Percentiles rank a stretch among this genome's conserved stretches.
phyloP scores from a whole-genome alignment of 2,888 invertebrate species.

The Chymomyza procnemis region DNA sequence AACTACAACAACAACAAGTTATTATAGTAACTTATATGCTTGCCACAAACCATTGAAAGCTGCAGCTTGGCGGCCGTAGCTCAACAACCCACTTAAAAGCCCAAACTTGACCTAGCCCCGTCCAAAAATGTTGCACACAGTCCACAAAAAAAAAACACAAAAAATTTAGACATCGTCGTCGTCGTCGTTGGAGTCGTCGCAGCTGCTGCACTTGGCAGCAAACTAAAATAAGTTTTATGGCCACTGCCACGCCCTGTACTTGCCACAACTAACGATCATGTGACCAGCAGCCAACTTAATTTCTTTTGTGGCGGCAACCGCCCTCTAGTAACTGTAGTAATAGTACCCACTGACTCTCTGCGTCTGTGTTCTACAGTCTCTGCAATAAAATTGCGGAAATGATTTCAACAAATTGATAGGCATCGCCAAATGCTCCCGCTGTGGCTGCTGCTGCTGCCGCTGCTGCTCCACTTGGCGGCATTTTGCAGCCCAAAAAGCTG shows the following conservation, averaged over 20 bases:
- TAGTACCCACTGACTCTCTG: conserved; percentile 32
- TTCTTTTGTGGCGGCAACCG: conserved; percentile 21
- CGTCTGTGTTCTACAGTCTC: background rate
- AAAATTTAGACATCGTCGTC: conserved; percentile 64
- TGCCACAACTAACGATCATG: background rate
- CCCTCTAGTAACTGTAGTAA: conserved; percentile 6
- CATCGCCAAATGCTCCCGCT: conserved; percentile 37
- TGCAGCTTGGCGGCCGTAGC: background rate
- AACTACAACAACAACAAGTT: background rate
- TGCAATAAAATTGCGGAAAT: conserved; percentile 74
- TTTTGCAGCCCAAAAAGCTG: conserved; percentile 13
- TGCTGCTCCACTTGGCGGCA: conserved; percentile 18
- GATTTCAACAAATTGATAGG: conserved; percentile 73
- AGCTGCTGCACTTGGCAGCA: conserved; percentile 27
- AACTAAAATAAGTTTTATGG: conserved; percentile 57
- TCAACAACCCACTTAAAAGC: conserved; percentile 38
- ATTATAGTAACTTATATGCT: background rate
- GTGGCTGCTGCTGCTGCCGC: conserved; percentile 10
- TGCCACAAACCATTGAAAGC: background rate
- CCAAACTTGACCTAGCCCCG: conserved; percentile 72
- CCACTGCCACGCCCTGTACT: conserved; percentile 36
- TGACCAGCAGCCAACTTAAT: conserved; percentile 20
- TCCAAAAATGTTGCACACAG: background rate
- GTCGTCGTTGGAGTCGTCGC: conserved; percentile 22
- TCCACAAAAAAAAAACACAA: no score